These are phyloP conservation scores for Oscheius sp. DNA, from an alignment of 1,140 invertebrate species.

Conservation along the genomic window DNA sequence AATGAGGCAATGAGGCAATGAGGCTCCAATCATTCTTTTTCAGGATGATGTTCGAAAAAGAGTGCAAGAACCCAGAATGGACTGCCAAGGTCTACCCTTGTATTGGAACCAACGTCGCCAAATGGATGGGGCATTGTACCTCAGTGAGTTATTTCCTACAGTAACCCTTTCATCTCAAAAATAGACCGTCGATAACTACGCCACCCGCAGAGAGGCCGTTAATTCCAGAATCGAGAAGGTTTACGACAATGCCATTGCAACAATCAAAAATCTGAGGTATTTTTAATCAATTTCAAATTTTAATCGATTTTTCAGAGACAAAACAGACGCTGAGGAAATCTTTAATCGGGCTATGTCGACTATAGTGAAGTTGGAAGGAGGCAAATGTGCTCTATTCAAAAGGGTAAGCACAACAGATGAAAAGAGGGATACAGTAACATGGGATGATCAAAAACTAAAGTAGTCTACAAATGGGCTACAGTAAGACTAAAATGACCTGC, in stretches of 20 bases:
- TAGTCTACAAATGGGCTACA: no score
- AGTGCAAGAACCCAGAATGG: conserved; percentile 32
- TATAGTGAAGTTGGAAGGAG: neutral
- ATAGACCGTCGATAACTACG: neutral
- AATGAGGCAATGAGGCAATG: no score
- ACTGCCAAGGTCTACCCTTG: conserved; percentile 34
- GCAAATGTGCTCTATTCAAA: neutral
- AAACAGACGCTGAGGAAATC: neutral
- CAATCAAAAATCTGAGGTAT: neutral
- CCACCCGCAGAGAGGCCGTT: neutral
- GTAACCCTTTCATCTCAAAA: neutral
- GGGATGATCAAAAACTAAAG: no score
- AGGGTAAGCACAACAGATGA: neutral
- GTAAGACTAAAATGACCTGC: no score
- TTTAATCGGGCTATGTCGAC: neutral
- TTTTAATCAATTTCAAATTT: neutral
- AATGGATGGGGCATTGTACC: conserved; percentile 9
- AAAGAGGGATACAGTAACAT: conserved; percentile 5
- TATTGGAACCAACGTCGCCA: conserved; percentile 24
- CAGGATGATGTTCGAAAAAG: conserved; percentile 38
- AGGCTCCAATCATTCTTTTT: no score
- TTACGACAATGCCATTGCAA: neutral
- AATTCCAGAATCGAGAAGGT: neutral
- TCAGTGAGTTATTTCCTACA: neutral
- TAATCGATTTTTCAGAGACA: no score